Conservation (phyloP, 2,888 invertebrate genomes). For the Griposia aprilina region DNA sequence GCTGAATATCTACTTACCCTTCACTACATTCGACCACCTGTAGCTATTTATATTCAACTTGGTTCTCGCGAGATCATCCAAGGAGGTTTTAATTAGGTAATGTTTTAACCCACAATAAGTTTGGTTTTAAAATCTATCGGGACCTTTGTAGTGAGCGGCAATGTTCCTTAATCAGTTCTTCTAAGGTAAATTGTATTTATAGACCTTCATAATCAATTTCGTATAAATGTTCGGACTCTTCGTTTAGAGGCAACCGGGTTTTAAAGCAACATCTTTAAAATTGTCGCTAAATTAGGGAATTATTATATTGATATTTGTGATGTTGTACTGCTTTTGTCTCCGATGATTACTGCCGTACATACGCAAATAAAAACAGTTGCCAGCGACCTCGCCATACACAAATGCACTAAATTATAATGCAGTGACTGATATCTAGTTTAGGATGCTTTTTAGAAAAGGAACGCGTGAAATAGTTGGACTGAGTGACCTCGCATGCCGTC, state of each 20-base stretch:
- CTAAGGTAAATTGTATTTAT: constrained; percentile 50
- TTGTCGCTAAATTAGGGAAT: constrained; percentile 36
- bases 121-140: constrained; percentile 31
- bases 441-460: constrained; percentile 60
- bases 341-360: constrained; percentile 40
- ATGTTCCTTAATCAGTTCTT: constrained; percentile 61
- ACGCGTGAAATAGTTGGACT: constrained; percentile 49
- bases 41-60: constrained; percentile 25
- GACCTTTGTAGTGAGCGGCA: constrained; percentile 59
- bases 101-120: constrained; percentile 29
- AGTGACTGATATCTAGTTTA: constrained; percentile 65
- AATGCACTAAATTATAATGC: constrained; percentile 63
- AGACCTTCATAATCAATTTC: constrained; percentile 49
- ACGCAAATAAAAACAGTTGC: constrained; percentile 23
- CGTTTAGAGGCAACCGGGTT: constrained; percentile 29
- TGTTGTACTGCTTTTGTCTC: constrained; percentile 51
- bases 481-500: constrained; percentile 51
- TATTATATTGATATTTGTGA: constrained; percentile 41
- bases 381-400: constrained; percentile 57
- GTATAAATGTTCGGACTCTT: constrained; percentile 42
- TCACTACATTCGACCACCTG: constrained; percentile 57
- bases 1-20: constrained; percentile 62
- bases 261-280: constrained; percentile 21
- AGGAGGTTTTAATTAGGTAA: constrained; percentile 38
- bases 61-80: constrained; percentile 21